Evolutionary conservation across 1,140 invertebrate species (phyloP).

Genomic region (Caenorhabditis remanei): DNA sequence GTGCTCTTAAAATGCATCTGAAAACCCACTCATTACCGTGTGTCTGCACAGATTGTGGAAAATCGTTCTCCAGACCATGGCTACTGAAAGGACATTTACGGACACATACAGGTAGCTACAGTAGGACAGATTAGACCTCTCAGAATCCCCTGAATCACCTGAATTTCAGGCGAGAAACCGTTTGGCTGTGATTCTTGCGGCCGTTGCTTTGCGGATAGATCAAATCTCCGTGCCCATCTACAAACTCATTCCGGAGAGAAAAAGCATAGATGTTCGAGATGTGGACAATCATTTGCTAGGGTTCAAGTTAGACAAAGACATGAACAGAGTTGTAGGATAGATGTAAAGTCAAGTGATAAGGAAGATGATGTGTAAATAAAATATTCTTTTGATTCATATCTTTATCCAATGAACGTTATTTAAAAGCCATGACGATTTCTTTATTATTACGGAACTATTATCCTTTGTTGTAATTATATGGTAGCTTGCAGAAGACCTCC

Average conservation of each 20-base stretch:
- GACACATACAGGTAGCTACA: constrained; percentile 14
- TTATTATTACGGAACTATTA: too few species aligned
- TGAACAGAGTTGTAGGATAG: constrained; percentile 18
- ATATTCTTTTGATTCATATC: too few species aligned
- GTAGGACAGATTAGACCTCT: not conserved
- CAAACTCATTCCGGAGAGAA: constrained; percentile 86
- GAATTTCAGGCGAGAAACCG: constrained; percentile 90
- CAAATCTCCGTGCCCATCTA: constrained; percentile 96
- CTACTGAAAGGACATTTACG: constrained; percentile 31
- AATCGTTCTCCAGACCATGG: constrained; percentile 38
- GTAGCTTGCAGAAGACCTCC: constrained; percentile 16
- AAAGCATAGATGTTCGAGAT: constrained; percentile 34
- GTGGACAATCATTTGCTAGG: constrained; percentile 25
- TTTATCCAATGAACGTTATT: too few species aligned
- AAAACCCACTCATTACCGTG: constrained; percentile 23
- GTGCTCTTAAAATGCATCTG: constrained; percentile 37
- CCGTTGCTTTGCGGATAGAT: constrained; percentile 95
- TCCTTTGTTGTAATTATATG: not conserved
- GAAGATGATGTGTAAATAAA: not conserved
- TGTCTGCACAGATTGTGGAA: constrained; percentile 21
- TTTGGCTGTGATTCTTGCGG: constrained; percentile 97
- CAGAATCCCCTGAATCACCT: too few species aligned
- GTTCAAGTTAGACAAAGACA: constrained; percentile 26
- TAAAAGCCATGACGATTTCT: too few species aligned
- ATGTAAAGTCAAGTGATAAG: not conserved